phyloP scores from a whole-genome alignment of 2,113 vertebrate species.

The Ahaetulla prasina region DNA sequence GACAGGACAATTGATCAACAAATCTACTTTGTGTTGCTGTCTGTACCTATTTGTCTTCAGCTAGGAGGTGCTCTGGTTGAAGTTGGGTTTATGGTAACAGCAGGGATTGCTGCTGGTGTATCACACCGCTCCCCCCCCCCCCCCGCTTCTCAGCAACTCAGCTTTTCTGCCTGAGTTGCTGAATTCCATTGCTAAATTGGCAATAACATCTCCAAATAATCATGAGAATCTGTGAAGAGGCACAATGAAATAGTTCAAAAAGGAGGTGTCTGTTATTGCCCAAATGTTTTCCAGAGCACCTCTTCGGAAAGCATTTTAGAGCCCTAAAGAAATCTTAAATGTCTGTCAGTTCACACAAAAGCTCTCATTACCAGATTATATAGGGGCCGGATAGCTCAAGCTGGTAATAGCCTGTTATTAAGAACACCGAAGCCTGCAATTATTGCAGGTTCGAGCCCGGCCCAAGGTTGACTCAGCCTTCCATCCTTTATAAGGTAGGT shows the following conservation, averaged over 20 bases:
- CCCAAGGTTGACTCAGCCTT: too few species aligned
- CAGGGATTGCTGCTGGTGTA: neutral
- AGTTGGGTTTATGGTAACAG: neutral
- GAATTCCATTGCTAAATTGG: neutral
- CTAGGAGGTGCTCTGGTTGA: neutral
- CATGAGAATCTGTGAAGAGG: neutral
- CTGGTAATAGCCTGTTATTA: too few species aligned
- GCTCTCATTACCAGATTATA: neutral
- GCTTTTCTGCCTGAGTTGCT: neutral
- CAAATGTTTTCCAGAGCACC: neutral
- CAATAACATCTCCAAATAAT: neutral
- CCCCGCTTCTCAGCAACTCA: neutral
- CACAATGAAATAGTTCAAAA: neutral
- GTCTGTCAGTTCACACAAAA: neutral
- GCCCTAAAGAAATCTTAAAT: neutral
- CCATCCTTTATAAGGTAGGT: too few species aligned
- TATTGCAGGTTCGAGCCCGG: too few species aligned
- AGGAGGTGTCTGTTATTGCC: neutral
- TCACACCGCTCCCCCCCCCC: too few species aligned
- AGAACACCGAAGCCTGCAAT: too few species aligned
- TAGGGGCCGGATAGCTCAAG: too few species aligned
- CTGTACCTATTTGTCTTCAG: neutral
- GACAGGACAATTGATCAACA: neutral
- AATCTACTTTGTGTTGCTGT: neutral
- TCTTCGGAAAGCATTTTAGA: neutral